Evolutionary conservation across 2,888 invertebrate genomes (phyloP).

Genomic region (Scaptomyza caliginosa): DNA sequence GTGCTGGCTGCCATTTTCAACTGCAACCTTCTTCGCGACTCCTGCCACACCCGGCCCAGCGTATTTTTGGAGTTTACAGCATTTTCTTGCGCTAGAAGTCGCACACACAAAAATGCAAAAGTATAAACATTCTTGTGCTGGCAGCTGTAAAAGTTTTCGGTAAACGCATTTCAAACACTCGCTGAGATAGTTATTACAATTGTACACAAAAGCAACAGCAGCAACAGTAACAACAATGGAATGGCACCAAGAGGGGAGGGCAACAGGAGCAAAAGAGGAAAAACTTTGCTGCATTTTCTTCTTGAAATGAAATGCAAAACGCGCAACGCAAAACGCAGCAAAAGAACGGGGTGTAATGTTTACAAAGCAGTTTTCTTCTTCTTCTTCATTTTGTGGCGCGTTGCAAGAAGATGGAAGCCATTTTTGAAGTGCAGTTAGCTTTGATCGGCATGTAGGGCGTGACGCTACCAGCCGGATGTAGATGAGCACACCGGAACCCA

Average conservation of each 20-base stretch:
- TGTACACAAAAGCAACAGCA: constrained; percentile 56
- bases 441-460: constrained; percentile 55
- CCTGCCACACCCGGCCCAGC: neutral
- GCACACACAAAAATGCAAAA: constrained; percentile 62
- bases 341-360: constrained; percentile 46
- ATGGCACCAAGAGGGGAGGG: neutral
- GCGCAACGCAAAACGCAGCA: constrained; percentile 6
- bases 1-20: constrained; percentile 26
- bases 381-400: constrained; percentile 31
- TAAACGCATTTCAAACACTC: constrained; percentile 80
- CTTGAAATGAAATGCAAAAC: constrained; percentile 75
- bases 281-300: constrained; percentile 63
- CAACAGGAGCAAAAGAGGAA: constrained; percentile 30
- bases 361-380: constrained; percentile 59
- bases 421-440: constrained; percentile 76
- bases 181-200: constrained; percentile 79
- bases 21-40: neutral
- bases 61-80: neutral
- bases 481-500: constrained; percentile 62
- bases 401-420: constrained; percentile 60
- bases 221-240: constrained; percentile 2
- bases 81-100: constrained; percentile 53
- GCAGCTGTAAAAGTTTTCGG: constrained; percentile 72
- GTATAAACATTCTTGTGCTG: constrained; percentile 71
- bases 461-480: constrained; percentile 48